phyloP scores from a whole-genome alignment of 2,113 vertebrate species.

The Ctenodactylus gundi region DNA sequence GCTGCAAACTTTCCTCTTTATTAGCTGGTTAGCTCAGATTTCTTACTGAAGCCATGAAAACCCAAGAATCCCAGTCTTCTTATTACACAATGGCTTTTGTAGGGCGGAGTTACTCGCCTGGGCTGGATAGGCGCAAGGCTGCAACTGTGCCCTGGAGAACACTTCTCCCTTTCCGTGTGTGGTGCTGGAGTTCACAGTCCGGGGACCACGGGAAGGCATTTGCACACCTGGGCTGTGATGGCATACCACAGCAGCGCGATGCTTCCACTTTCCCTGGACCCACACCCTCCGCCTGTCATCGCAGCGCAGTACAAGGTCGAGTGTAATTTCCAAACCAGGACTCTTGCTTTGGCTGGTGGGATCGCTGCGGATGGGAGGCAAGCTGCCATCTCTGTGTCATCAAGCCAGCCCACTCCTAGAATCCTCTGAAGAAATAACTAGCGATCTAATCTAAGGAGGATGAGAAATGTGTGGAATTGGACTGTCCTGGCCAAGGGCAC shows the following conservation, averaged over 20 bases:
- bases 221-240: neutral
- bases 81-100: neutral
- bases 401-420: neutral
- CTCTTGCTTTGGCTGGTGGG: neutral
- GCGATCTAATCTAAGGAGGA: neutral
- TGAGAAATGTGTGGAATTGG: neutral
- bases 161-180: neutral
- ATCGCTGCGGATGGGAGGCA: neutral
- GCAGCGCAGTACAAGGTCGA: neutral
- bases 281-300: neutral
- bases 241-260: neutral
- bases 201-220: neutral
- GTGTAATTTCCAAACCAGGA: neutral
- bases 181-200: neutral
- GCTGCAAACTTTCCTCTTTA: neutral
- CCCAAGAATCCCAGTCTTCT: neutral
- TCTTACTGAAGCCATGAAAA: neutral
- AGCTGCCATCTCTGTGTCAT: neutral
- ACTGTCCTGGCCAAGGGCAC: neutral
- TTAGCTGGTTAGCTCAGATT: neutral
- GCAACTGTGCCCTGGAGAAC: neutral
- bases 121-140: neutral
- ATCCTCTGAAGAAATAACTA: neutral
- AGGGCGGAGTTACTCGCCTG: neutral
- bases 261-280: neutral